Conservation (phyloP, 2,113 vertebrate genomes). For the Megatriorchis doriae region DNA sequence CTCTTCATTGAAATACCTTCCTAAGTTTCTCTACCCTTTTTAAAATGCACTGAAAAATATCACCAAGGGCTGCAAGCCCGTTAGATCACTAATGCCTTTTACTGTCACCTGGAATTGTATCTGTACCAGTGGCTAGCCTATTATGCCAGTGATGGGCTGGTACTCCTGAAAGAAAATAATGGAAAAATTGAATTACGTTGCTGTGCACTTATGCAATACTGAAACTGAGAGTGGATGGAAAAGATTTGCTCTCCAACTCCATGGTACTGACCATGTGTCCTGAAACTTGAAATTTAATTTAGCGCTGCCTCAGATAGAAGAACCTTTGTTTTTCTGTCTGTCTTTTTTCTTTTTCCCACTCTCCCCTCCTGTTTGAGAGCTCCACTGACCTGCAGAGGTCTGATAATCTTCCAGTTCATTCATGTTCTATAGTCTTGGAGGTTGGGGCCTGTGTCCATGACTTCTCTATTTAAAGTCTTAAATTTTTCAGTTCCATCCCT, state of each 20-base stretch:
- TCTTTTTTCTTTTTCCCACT: no score
- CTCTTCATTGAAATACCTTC: background rate
- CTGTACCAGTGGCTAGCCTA: background rate
- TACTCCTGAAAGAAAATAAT: background rate
- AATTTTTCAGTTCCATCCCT: background rate
- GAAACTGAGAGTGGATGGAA: background rate
- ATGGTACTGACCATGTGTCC: background rate
- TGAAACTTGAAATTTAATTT: background rate
- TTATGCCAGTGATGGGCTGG: background rate
- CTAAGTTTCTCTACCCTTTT: background rate
- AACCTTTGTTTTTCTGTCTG: background rate
- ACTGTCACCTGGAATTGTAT: background rate
- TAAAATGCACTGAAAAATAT: background rate
- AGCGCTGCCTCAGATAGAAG: background rate
- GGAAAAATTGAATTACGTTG: background rate
- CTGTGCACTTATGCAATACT: background rate
- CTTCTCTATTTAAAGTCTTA: background rate
- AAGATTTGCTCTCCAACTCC: background rate
- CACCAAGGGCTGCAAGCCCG: background rate
- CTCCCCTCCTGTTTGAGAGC: background rate
- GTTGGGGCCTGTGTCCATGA: background rate
- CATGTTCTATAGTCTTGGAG: background rate
- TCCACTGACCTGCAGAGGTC: background rate
- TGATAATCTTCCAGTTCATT: background rate
- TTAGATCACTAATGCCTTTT: background rate